Evolutionary conservation across 2,888 invertebrate genomes (phyloP), one percentile per base, ranked within the genome.

Genomic region (Clostera curtula): DNA sequence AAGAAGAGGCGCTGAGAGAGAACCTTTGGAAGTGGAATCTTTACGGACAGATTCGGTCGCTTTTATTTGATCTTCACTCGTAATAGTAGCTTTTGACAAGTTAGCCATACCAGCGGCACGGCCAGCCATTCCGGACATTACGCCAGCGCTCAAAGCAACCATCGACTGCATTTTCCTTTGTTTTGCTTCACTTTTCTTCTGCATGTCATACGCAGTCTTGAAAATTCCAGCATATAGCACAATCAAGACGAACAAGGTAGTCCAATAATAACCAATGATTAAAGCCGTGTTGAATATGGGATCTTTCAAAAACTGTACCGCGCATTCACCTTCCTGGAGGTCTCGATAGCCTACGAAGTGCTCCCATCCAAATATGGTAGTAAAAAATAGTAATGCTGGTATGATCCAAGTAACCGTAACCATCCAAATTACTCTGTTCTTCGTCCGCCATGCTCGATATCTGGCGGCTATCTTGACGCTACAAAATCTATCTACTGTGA

Each of bases 361-460:
- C 64, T 98, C 98, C 97, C 98, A 99, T 20, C 98, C 98, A 62
- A 99, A 97, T 47, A 99, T 98, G 39, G 97, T 96, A 43, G 96
- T 96, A 75, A 98, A 98, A 77, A 99, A 99, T 5, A 99, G 85
- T 31, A 97, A 80, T 1, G 96, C 94, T 23, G 99, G 99, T 49
- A 99, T 93, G 28, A 97, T 93, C 98, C 98, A 98, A 0, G 97
- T 97, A 21, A 96, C 91, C 3, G 94, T 93, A 1, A 98, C 95
- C 95, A 98, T 97, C 88, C 93, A 93, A 36, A 97, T 90, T 7
- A 98, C 97, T 49, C 94, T 89, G 39, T 91, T 91, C 60, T 97
- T 95, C 3, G 98, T 97, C 27, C 98, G 87, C 99, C 99, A 99
- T 53, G 95, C 93, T 40, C 98, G 88, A 65, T 99, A 99, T 54